Percentiles rank a stretch among this genome's conserved stretches.
Conservation (phyloP, 1,140 invertebrate genomes). For the Zaprionus gabonicus region DNA sequence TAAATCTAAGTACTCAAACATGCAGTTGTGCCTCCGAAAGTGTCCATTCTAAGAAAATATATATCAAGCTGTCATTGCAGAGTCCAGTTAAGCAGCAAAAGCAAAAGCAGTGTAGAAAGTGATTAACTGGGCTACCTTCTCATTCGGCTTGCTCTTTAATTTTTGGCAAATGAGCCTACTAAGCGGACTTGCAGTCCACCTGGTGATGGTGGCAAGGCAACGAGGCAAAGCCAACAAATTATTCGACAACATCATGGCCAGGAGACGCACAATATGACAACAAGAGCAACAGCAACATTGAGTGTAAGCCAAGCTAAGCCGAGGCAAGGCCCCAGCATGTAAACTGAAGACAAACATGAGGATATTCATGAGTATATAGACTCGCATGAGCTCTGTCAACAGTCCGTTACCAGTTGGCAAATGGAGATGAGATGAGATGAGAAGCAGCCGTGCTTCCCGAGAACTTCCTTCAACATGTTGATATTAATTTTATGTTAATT, state of each 20-base stretch:
- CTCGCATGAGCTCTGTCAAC: slow-evolving; percentile 26
- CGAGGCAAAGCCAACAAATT: background rate
- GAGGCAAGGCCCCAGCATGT: background rate
- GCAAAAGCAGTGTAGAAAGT: background rate
- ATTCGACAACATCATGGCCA: background rate
- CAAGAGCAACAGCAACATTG: background rate
- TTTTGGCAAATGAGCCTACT: background rate
- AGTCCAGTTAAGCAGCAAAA: background rate
- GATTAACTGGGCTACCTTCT: background rate
- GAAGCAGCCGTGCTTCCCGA: slow-evolving; percentile 1
- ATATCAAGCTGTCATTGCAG: background rate
- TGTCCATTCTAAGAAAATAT: no score
- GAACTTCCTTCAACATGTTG: slow-evolving; percentile 52
- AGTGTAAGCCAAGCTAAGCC: background rate
- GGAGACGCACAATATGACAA: background rate
- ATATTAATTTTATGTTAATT: slow-evolving; percentile 82
- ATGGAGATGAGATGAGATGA: slow-evolving; percentile 2
- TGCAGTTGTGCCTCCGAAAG: no score
- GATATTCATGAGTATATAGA: slow-evolving; percentile 1
- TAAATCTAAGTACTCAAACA: background rate
- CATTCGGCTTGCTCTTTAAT: background rate
- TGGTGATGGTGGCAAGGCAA: background rate
- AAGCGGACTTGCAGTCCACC: background rate
- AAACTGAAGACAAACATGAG: background rate
- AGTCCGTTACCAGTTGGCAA: slow-evolving; percentile 7